Percentiles rank a stretch among this genome's conserved stretches.
Evolutionary conservation across 2,113 vertebrate species (phyloP).

Genomic region (Rallus limicola): DNA sequence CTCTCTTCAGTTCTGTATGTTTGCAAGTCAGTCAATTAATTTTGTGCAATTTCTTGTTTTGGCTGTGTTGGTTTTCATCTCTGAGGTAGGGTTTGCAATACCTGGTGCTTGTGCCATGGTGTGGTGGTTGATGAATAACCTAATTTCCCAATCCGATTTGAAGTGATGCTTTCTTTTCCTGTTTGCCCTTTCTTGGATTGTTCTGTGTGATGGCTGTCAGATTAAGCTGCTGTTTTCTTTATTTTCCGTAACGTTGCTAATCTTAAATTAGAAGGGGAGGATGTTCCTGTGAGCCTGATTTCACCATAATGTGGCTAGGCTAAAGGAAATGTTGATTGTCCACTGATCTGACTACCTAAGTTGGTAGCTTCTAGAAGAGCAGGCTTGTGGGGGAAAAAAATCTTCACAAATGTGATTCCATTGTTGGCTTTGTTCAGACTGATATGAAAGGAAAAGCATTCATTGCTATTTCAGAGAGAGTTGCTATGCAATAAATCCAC

Average conservation of each 20-base stretch:
- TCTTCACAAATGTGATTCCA: background rate
- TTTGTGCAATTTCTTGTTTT: background rate
- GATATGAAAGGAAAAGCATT: background rate
- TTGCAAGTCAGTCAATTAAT: background rate
- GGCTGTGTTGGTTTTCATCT: background rate
- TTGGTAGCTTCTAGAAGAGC: background rate
- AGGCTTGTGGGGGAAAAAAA: background rate
- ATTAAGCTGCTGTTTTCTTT: background rate
- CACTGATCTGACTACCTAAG: background rate
- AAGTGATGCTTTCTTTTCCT: background rate
- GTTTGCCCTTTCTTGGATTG: background rate
- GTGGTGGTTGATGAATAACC: background rate
- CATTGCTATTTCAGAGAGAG: background rate
- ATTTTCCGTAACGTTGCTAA: background rate
- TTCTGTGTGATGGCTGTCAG: background rate
- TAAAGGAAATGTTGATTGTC: background rate
- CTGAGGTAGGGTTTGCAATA: background rate
- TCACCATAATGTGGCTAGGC: accelerated
- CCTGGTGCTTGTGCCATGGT: background rate
- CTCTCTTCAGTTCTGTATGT: background rate
- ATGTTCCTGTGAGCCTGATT: accelerated
- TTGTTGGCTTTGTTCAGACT: background rate
- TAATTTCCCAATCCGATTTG: background rate
- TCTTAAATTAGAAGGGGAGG: background rate
- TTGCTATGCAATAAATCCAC: background rate